A percentile compares a stretch with the other conserved stretches of the same genome.
Conservation (phyloP, 2,113 vertebrate genomes). For the Rousettus leschenaultii region DNA sequence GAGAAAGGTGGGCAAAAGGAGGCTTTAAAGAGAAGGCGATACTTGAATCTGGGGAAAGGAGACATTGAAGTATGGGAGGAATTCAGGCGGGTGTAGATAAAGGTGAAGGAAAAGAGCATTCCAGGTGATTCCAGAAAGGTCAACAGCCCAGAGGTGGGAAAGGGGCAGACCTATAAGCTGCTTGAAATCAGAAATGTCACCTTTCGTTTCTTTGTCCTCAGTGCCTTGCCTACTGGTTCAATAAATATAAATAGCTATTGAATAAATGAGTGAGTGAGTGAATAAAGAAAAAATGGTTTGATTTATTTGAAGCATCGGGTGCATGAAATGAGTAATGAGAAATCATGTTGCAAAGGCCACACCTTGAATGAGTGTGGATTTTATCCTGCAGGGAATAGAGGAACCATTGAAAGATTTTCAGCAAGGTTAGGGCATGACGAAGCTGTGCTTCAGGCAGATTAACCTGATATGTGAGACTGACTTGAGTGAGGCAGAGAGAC, state of each 20-base stretch:
- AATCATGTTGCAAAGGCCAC: background rate
- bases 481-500: background rate
- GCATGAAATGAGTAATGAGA: conserved; percentile 10
- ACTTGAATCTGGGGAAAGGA: background rate
- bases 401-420: background rate
- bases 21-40: background rate
- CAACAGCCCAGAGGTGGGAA: background rate
- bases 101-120: accelerated
- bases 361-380: background rate
- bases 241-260: background rate
- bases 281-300: background rate
- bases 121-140: background rate
- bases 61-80: background rate
- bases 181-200: background rate
- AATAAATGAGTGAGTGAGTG: background rate
- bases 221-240: background rate
- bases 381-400: background rate
- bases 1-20: background rate
- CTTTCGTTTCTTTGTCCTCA: background rate
- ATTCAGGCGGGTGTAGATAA: background rate
- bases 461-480: background rate
- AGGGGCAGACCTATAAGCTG: background rate
- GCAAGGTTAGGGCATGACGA: background rate
- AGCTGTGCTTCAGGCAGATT: conserved; percentile 14
- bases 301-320: background rate